phyloP scores from a whole-genome alignment of 1,140 invertebrate species.

The Subanguina moxae region DNA sequence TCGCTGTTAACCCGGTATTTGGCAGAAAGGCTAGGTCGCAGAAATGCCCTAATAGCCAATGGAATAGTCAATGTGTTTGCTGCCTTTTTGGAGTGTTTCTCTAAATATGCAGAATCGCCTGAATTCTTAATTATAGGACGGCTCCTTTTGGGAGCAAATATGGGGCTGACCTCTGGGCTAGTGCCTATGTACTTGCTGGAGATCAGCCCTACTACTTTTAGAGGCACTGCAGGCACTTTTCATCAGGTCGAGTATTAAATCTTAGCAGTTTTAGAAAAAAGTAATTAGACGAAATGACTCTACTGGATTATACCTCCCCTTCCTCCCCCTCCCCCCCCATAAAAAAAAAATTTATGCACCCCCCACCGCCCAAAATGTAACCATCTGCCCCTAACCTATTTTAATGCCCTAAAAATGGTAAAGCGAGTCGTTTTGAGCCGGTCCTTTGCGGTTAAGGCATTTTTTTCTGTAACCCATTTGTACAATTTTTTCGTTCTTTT shows the following conservation, averaged over 20 bases:
- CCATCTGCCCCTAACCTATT: no score
- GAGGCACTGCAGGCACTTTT: constrained; percentile 61
- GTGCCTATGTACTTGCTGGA: constrained; percentile 61
- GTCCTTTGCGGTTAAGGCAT: no score
- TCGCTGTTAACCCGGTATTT: constrained; percentile 57
- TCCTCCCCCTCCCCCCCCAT: no score
- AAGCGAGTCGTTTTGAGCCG: no score
- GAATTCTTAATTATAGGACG: constrained; percentile 53
- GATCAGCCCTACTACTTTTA: constrained; percentile 58
- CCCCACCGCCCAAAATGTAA: no score
- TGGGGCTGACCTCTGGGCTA: constrained; percentile 61
- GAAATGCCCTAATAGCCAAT: constrained; percentile 53
- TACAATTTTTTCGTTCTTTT: no score
- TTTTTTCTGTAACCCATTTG: no score
- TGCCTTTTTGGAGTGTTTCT: constrained; percentile 45
- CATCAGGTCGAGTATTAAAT: constrained; percentile 62
- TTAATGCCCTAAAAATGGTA: no score
- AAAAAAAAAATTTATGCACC: no score
- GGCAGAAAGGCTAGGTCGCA: constrained; percentile 46
- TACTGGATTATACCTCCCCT: no score
- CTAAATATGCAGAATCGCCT: constrained; percentile 49
- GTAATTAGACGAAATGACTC: no score
- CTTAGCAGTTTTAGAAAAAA: no score
- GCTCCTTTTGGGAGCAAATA: constrained; percentile 53
- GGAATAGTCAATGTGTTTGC: constrained; percentile 54